A percentile compares a stretch with the other conserved stretches of the same genome.
phyloP scores from a whole-genome alignment of 2,797 vertebrate genomes.

The Microtus obscurus region DNA sequence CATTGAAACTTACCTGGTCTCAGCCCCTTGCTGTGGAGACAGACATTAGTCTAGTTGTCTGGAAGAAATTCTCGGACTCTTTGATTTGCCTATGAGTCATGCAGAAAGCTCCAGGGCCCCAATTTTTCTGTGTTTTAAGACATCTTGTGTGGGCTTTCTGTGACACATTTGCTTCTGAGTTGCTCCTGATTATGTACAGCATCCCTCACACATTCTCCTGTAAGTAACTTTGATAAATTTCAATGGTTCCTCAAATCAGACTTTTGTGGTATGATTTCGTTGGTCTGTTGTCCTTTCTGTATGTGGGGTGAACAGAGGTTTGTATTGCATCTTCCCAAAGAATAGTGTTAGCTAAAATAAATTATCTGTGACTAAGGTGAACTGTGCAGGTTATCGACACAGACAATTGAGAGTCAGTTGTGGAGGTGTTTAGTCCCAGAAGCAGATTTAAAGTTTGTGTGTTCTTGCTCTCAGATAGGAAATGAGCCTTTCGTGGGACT shows the following conservation, averaged over 20 bases:
- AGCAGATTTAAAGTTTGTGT: slow-evolving; percentile 16
- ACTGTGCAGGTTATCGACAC: background rate
- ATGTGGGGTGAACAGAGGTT: background rate
- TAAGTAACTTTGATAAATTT: background rate
- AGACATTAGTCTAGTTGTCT: background rate
- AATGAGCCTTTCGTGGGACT: background rate
- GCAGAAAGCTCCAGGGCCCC: no score
- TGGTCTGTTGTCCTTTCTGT: background rate
- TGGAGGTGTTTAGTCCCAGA: background rate
- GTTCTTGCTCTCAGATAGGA: background rate
- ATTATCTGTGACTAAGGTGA: background rate
- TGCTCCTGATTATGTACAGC: background rate
- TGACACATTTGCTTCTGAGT: background rate
- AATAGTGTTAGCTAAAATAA: background rate
- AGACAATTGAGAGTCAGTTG: slow-evolving; percentile 24
- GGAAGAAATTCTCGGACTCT: background rate
- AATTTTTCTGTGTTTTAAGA: background rate
- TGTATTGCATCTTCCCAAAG: background rate
- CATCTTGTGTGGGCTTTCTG: background rate
- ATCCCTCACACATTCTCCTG: background rate
- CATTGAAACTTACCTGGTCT: no score
- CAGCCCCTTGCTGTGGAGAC: no score
- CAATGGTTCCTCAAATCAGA: background rate
- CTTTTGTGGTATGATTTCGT: background rate
- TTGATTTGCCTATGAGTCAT: background rate